Base-by-base conservation (phyloP, 2,797 vertebrate species). In the Chromobotia macracanthus region DNA sequence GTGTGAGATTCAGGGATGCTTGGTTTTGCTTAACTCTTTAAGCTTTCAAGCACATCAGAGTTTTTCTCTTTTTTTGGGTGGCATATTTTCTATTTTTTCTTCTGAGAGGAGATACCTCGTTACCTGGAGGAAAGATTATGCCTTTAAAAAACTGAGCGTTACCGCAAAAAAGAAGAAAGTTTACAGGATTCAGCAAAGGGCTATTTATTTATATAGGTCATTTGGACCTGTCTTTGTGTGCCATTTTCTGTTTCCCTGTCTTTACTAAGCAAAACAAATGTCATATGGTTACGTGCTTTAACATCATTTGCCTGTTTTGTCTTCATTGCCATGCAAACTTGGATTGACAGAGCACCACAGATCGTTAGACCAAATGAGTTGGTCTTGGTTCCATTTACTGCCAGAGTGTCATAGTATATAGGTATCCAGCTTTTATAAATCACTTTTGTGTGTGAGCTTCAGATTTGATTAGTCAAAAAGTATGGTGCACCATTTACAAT, bases 1-100 rank as follows among this genome's bases (percentile, higher is more conserved):
- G 93, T 95, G 78, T 94, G 89, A 93, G 2, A 0, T 44, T 12
- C n/a, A 85, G 86, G 73, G n/a, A n/a, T n/a, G 50, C 8, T 61
- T 41, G 3, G 83, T 75, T 83, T 75, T n/a, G 38, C 44, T 74
- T 35, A 44, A 68, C n/a, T n/a, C n/a, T n/a, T n/a, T 19, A 68
- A 11, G 51, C 67, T 66, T 79, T 56, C 13, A 72, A 79, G 58
- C 72, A 68, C 80, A 76, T 77, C 38, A 31, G 35, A 68, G 8
- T 55, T 60, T 5, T 16, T 38, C 21, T 35, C 1, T 60, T 72
- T 38, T 19, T n/a, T n/a, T n/a, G n/a, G n/a, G n/a, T 0, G 50
- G 18, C 58, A 35, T 76, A 15, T 44, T 74, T 58, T 70, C 67
- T 44, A 35, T n/a, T 53, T 35, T 48, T 56, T n/a, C n/a, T 60